Evolutionary conservation across 1,140 invertebrate genomes (phyloP).

Genomic region (Drosophila neocordata): DNA sequence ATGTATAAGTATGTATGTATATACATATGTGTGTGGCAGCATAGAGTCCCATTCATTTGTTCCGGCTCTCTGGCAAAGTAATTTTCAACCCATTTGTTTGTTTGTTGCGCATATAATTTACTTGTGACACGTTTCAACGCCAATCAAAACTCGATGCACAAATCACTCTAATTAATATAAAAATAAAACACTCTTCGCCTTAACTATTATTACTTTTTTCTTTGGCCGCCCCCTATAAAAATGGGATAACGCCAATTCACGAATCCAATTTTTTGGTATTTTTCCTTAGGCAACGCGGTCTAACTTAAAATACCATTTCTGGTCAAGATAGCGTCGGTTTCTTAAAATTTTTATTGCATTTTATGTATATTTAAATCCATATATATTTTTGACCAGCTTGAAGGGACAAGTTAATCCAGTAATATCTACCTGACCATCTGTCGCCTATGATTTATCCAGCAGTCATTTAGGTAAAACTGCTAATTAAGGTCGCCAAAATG

Average conservation of each 20-base stretch:
- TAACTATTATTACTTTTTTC: constrained; percentile 10
- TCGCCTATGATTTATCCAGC: not conserved
- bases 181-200: constrained; percentile 41
- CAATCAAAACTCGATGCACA: not conserved
- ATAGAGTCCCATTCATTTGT: constrained; percentile 63
- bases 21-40: constrained; percentile 50
- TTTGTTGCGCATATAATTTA: constrained; percentile 34
- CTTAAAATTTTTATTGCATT: not conserved
- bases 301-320: not conserved
- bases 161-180: not conserved
- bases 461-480: not conserved
- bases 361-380: not conserved
- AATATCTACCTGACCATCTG: not conserved
- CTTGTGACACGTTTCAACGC: not conserved
- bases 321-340: not conserved
- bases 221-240: constrained; percentile 6
- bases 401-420: not conserved
- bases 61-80: constrained; percentile 29
- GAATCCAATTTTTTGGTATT: not conserved
- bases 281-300: not conserved
- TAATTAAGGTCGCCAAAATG: not conserved
- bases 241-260: not conserved
- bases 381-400: not conserved
- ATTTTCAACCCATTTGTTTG: constrained; percentile 38
- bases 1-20: constrained; percentile 49